Evolutionary conservation across 2,888 invertebrate genomes (phyloP), one percentile per base, ranked within the genome.

Genomic region (Hydraecia micacea): DNA sequence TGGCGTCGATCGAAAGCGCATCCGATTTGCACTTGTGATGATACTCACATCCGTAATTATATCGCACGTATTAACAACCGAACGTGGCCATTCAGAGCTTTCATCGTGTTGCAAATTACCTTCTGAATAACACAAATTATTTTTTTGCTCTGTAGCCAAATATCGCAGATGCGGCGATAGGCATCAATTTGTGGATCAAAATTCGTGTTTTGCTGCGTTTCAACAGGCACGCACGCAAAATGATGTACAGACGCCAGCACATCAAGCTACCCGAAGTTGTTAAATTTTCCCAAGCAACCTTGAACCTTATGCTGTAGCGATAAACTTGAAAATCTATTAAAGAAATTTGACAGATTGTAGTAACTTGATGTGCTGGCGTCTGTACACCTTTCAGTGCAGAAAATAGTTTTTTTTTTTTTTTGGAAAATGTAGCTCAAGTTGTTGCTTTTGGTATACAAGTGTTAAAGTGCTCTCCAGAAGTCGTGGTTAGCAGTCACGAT

Each of bases 1-100:
- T 70, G 79, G 55, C 65, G 76, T 77, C 83, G 81, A 81, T 78
- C 73, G 80, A 85, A 82, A 82, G 75, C 83, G 82, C 81, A 86
- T 86, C 79, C 83, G 83, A 87, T 83, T 82, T 83, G 80, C 83
- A 80, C 76, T 83, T 80, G 73, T 74, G 81, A 83, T 83, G 77
- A 70, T 82, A 73, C 83, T 72, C 77, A 81, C 81, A 86, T 88
- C 80, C 84, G 74, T 88, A 84, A 83, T 88, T 87, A 86, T 89
- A 83, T 76, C 81, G 77, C 84, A 75, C 78, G 79, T 87, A 80
- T 77, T 83, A 80, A 71, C 75, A 76, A 69, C 71, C 39, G 58
- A 71, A 83, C 81, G 82, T 81, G 79, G 69, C 36, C 74, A 80
- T 80, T 80, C 52, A 39, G 66, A 62, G 58, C 74, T 87, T 86